Base-by-base conservation (phyloP, 2,797 vertebrate species). In the Rhyacichthys aspro region DNA sequence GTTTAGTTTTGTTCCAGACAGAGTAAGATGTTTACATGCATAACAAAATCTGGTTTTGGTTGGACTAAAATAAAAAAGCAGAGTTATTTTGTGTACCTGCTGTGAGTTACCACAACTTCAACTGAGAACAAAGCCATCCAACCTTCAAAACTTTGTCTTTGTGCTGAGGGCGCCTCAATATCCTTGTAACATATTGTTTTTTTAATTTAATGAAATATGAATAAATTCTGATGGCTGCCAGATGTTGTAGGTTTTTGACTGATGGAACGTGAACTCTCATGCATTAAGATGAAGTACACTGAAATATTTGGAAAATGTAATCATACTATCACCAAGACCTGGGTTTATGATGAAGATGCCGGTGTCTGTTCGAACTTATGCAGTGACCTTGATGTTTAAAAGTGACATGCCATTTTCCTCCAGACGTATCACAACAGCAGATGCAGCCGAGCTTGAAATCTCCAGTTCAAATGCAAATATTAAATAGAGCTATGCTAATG, bases 401-500 rank as follows among this genome's bases (percentile, higher is more conserved):
- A 56, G 41, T 23, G 32, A 34, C 39, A 3, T 41, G 23, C 11
- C 41, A 1, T 61, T 55, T 50, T 59, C 52, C 42, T 70, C 72
- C 48, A 46, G 44, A 45, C n/a, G 32, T 16, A 62, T 28, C 33
- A 44, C 18, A 58, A 70, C 61, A 74, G 46, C 65, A 74, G 71
- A 73, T 76, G 60, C 64, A 60, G 42, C 1, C 7, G n/a, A 68
- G 43, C 50, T 47, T 48, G 17, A 63, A 50, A 59, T 66, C 61
- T 62, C 76, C 38, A 45, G 53, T 70, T 73, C 43, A 65, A 71
- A 83, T 71, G 59, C 72, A 82, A 79, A 83, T 63, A 72, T 67
- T 58, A 52, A 70, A 77, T 56, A 49, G 42, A 55, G 50, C 19
- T 55, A 78, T 70, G 79, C 47, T 79, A 84, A 85, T 79, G 49